Percentiles rank a stretch among this genome's conserved stretches.
These are phyloP conservation scores for Cryptus viduatorius DNA, from an alignment of 2,888 invertebrate species.

Conservation along the genomic window DNA sequence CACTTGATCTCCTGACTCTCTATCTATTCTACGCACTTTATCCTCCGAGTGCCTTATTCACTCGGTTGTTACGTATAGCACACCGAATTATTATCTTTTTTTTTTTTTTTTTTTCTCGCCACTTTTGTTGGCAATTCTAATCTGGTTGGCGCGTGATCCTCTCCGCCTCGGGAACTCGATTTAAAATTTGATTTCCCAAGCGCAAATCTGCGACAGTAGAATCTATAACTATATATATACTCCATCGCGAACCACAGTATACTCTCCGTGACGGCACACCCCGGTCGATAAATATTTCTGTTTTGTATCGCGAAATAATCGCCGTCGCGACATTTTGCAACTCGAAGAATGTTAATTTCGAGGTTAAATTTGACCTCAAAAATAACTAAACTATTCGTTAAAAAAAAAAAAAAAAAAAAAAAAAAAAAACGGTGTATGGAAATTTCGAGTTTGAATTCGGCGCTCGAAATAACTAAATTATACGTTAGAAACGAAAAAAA, in stretches of 20 bases:
- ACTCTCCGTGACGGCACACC: conserved; percentile 1
- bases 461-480: too few relatives aligned
- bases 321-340: too few relatives aligned
- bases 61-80: conserved; percentile 5
- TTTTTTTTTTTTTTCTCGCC: not conserved
- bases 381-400: not conserved
- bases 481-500: too few relatives aligned
- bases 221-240: not conserved
- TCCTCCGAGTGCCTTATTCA: conserved; percentile 1
- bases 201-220: conserved; percentile 28
- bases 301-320: conserved; percentile 2
- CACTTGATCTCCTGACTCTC: not conserved
- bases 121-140: conserved; percentile 32
- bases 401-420: not conserved
- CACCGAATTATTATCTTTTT: conserved; percentile 17
- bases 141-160: conserved; percentile 7
- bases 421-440: too few relatives aligned
- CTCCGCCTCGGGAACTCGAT: conserved; percentile 31
- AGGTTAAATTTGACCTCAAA: not conserved
- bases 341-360: not conserved
- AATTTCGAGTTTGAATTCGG: too few relatives aligned
- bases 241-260: not conserved
- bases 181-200: conserved; percentile 44
- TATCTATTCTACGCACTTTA: not conserved
- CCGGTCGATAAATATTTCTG: conserved; percentile 13